Percentiles rank a stretch among this genome's conserved stretches.
Evolutionary conservation across 2,888 invertebrate genomes (phyloP).

Genomic region (Plemyria rubiginata): DNA sequence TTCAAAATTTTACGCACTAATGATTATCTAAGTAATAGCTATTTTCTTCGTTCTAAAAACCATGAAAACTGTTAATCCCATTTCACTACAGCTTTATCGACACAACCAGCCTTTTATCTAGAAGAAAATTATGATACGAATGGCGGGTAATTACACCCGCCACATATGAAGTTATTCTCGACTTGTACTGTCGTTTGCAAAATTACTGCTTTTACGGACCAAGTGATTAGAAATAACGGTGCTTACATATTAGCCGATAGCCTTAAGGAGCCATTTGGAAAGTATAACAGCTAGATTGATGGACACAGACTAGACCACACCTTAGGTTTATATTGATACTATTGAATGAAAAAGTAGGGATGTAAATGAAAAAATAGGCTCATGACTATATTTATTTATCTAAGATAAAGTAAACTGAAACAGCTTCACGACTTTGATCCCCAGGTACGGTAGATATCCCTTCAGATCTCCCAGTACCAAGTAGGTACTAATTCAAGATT

Average conservation of each 20-base stretch:
- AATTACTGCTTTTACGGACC: conserved; percentile 67
- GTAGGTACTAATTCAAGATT: too few relatives aligned
- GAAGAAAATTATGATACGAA: conserved; percentile 37
- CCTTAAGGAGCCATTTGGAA: conserved; percentile 65
- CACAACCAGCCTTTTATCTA: conserved; percentile 12
- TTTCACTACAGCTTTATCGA: background rate
- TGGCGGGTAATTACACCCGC: conserved; percentile 52
- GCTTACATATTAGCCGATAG: conserved; percentile 55
- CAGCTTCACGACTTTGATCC: too few relatives aligned
- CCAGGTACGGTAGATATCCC: too few relatives aligned
- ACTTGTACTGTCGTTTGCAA: conserved; percentile 63
- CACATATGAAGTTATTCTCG: conserved; percentile 63
- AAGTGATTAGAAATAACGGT: conserved; percentile 70
- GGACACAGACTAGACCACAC: conserved; percentile 21
- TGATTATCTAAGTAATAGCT: too few relatives aligned
- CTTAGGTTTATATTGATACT: conserved; percentile 11
- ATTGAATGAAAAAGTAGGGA: too few relatives aligned
- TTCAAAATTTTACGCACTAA: too few relatives aligned
- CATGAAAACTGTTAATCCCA: background rate
- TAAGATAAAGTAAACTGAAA: too few relatives aligned
- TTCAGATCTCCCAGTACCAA: too few relatives aligned
- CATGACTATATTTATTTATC: too few relatives aligned
- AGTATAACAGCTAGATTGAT: conserved; percentile 32
- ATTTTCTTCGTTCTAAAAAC: too few relatives aligned
- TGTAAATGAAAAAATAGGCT: too few relatives aligned